Evolutionary conservation across 2,888 invertebrate species (phyloP).

Genomic region (Zeuzera pyrina): DNA sequence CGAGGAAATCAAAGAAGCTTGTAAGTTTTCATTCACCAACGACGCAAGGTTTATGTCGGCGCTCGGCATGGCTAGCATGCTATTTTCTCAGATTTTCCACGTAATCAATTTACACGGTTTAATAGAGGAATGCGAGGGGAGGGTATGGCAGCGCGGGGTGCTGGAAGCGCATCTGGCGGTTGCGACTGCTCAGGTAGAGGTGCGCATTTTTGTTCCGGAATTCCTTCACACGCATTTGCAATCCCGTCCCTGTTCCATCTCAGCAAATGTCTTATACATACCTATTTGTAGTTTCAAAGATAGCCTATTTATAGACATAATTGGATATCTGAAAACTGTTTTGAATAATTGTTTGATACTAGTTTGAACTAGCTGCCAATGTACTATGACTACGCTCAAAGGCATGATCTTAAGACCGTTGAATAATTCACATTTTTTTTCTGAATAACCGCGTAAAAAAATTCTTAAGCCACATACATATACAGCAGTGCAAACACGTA

Average conservation of each 20-base stretch:
- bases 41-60: slow-evolving; percentile 31
- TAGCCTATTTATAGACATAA: no score
- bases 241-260: slow-evolving; percentile 41
- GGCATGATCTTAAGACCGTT: no score
- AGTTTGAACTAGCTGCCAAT: no score
- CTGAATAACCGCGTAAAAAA: no score
- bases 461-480: no score
- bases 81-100: slow-evolving; percentile 66
- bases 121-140: slow-evolving; percentile 34
- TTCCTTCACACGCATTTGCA: slow-evolving; percentile 65
- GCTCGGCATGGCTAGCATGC: slow-evolving; percentile 39
- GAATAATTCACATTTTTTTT: no score
- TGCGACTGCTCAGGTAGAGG: slow-evolving; percentile 47
- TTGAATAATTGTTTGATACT: no score
- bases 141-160: slow-evolving; percentile 18
- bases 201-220: slow-evolving; percentile 63
- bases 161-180: slow-evolving; percentile 35
- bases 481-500: no score
- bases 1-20: slow-evolving; percentile 48
- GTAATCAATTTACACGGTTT: slow-evolving; percentile 62
- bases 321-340: no score
- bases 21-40: slow-evolving; percentile 41
- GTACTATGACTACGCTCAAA: no score
- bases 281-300: no score
- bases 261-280: slow-evolving; percentile 12